Evolutionary conservation across 2,113 vertebrate species (phyloP).

Genomic region (Trichomycterus rosablanca): DNA sequence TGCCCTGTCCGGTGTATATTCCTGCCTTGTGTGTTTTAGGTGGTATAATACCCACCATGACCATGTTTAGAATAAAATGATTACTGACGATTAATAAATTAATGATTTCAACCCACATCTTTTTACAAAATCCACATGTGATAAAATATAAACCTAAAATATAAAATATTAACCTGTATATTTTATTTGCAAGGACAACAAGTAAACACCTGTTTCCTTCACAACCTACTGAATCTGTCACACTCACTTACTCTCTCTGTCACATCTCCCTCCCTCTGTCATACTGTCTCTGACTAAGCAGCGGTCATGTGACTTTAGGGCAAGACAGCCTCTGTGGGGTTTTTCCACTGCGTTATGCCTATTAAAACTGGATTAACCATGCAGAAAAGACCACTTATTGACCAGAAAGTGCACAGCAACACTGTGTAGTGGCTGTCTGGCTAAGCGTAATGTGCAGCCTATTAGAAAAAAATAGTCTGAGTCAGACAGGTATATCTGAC

Average conservation of each 20-base stretch:
- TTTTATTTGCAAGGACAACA: not conserved
- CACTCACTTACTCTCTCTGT: not conserved
- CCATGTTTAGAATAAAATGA: too few relatives aligned
- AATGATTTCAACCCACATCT: too few relatives aligned
- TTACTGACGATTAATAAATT: too few relatives aligned
- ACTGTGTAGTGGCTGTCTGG: not conserved
- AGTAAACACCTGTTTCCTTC: not conserved
- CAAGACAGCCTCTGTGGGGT: conserved; percentile 19
- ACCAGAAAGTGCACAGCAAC: conserved; percentile 13
- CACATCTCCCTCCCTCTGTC: not conserved
- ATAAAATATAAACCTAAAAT: too few relatives aligned
- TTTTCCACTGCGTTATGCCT: conserved; percentile 36
- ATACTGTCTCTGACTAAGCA: conserved; percentile 25
- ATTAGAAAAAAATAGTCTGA: too few relatives aligned
- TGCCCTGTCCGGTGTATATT: too few relatives aligned
- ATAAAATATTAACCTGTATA: too few relatives aligned
- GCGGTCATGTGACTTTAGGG: conserved; percentile 28
- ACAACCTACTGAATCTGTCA: not conserved
- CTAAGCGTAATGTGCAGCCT: not conserved
- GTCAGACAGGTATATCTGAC: too few relatives aligned
- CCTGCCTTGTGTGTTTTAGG: too few relatives aligned
- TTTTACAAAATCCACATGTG: too few relatives aligned
- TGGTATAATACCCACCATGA: too few relatives aligned
- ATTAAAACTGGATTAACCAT: conserved; percentile 15
- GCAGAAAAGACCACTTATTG: conserved; percentile 15